Evolutionary conservation across 2,888 invertebrate genomes (phyloP).

Genomic region (Habroteleia sp.): DNA sequence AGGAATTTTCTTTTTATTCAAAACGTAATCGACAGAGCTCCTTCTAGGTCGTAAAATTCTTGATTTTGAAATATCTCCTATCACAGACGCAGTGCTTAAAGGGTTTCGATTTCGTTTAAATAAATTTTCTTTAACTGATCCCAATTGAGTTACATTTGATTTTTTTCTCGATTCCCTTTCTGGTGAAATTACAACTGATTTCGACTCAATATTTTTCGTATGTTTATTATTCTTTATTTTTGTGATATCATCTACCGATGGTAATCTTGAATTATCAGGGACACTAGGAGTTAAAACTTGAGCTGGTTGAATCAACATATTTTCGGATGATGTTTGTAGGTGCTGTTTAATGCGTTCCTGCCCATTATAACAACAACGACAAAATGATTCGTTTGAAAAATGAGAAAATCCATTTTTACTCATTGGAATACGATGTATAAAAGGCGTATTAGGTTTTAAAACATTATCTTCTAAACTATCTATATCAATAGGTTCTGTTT

Average conservation of each 20-base stretch:
- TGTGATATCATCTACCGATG: constrained; percentile 6
- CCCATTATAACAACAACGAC: constrained; percentile 27
- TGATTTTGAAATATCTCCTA: constrained; percentile 3
- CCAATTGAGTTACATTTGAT: constrained; percentile 6
- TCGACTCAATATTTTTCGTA: neutral
- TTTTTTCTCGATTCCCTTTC: neutral
- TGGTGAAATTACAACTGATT: neutral
- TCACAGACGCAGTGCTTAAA: constrained; percentile 2
- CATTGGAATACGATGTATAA: constrained; percentile 14
- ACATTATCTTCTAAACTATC: constrained; percentile 36
- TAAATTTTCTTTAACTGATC: constrained; percentile 22
- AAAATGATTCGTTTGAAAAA: constrained; percentile 21
- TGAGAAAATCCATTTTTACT: constrained; percentile 16
- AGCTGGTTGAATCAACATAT: constrained; percentile 5
- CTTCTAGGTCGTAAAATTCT: constrained; percentile 73
- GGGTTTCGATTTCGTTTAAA: constrained; percentile 12
- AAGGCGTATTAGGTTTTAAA: constrained; percentile 18
- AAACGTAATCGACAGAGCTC: constrained; percentile 65
- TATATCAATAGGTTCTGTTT: constrained; percentile 71
- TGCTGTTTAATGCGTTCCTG: constrained; percentile 7
- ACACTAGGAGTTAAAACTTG: constrained; percentile 13
- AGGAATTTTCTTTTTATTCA: constrained; percentile 51
- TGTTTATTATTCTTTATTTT: neutral
- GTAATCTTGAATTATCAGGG: constrained; percentile 12
- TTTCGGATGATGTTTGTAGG: neutral